A percentile compares a stretch with the other conserved stretches of the same genome.
phyloP scores from a whole-genome alignment of 92 coral and sea anemone genomes.

The Palythoa grandis region DNA sequence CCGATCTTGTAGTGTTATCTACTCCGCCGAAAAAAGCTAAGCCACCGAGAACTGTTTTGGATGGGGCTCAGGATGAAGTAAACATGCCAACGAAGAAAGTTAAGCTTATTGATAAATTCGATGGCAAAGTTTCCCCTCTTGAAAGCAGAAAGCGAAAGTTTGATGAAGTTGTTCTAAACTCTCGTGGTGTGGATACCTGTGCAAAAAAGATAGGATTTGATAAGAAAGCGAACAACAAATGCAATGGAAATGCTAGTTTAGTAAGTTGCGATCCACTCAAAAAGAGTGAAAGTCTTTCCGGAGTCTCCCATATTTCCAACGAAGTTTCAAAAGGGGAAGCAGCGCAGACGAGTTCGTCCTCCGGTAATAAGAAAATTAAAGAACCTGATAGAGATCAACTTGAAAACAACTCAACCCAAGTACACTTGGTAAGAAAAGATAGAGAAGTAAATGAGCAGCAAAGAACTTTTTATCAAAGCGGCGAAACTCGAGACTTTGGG shows the following conservation, averaged over 20 bases:
- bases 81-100: constrained; percentile 33
- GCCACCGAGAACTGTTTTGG: neutral
- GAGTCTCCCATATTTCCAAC: neutral
- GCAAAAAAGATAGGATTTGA: neutral
- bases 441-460: neutral
- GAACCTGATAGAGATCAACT: neutral
- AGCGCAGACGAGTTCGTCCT: neutral
- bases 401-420: neutral
- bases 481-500: neutral
- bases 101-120: constrained; percentile 11
- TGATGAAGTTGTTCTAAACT: constrained; percentile 20
- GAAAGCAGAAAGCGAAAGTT: constrained; percentile 34
- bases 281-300: neutral
- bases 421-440: neutral
- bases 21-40: constrained; percentile 66
- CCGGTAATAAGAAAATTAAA: neutral
- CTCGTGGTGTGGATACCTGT: constrained; percentile 30
- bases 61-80: constrained; percentile 21
- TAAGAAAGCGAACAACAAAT: neutral
- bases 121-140: neutral
- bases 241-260: neutral
- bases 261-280: neutral
- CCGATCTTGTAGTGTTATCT: constrained; percentile 75
- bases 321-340: neutral
- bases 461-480: neutral